Conservation (phyloP, 30 jellyfish, hydroid and myxozoan species). For the Pelagia noctiluca region DNA sequence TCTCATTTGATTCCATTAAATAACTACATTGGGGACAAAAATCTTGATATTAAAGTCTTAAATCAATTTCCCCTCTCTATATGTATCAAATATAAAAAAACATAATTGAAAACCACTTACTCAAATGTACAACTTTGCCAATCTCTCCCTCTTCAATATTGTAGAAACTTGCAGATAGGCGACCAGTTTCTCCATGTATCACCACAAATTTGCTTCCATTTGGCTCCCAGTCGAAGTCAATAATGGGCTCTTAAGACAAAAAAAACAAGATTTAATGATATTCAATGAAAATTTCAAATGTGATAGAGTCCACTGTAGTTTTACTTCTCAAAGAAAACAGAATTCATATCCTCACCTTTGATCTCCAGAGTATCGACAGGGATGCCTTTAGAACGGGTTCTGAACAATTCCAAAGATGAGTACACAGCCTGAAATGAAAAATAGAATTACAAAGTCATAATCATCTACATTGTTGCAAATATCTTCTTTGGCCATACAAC, state of each 20-base stretch:
- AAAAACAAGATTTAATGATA: background rate
- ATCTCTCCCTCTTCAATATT: slow-evolving; percentile 81
- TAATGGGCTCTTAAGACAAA: slow-evolving; percentile 68
- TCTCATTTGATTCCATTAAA: too few relatives aligned
- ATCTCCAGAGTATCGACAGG: slow-evolving; percentile 96
- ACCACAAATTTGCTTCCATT: slow-evolving; percentile 94
- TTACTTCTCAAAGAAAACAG: background rate
- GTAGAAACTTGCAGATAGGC: slow-evolving; percentile 87
- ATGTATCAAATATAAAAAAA: too few relatives aligned
- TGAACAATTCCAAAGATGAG: slow-evolving; percentile 86
- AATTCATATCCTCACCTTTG: slow-evolving; percentile 59
- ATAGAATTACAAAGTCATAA: background rate
- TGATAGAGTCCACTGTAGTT: background rate
- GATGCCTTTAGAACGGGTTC: slow-evolving; percentile 83
- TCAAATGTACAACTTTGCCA: slow-evolving; percentile 87
- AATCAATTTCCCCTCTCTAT: too few relatives aligned
- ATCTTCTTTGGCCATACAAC: too few relatives aligned
- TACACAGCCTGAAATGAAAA: slow-evolving; percentile 77
- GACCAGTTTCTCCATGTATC: slow-evolving; percentile 95
- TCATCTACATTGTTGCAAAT: too few relatives aligned
- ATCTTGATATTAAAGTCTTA: too few relatives aligned
- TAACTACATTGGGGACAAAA: too few relatives aligned
- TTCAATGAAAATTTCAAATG: background rate
- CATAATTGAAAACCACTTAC: slow-evolving; percentile 27
- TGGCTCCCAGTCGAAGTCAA: slow-evolving; percentile 98